Conservation (phyloP, 2,113 vertebrate genomes). For the Chrysemys picta region DNA sequence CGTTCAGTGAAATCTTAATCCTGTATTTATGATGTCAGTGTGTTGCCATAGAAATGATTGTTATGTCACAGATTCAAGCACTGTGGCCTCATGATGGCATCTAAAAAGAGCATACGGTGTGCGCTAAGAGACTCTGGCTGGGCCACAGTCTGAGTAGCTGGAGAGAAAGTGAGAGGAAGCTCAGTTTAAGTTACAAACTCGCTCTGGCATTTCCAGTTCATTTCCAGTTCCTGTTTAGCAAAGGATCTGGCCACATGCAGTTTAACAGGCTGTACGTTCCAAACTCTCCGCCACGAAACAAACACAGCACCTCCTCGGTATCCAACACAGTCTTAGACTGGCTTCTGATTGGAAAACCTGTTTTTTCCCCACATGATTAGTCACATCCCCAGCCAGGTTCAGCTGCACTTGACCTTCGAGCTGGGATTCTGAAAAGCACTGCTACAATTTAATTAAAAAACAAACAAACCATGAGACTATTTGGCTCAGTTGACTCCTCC, state of each 20-base stretch:
- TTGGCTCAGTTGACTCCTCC: background rate
- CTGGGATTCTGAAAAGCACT: background rate
- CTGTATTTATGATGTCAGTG: background rate
- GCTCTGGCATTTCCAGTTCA: conserved; percentile 49
- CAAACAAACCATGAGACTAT: background rate
- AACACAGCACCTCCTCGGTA: background rate
- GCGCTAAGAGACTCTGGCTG: conserved; percentile 12
- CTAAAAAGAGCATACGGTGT: conserved; percentile 55
- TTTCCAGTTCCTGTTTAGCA: conserved; percentile 34
- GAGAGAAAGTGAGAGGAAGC: conserved; percentile 46
- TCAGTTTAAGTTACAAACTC: conserved; percentile 38
- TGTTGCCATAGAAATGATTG: background rate
- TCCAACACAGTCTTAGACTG: accelerated
- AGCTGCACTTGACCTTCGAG: background rate
- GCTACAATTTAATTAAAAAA: background rate
- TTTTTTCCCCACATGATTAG: accelerated
- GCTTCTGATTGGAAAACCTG: background rate
- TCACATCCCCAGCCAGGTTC: background rate
- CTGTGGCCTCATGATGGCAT: conserved; percentile 29
- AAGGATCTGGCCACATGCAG: background rate
- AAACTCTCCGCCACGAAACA: accelerated
- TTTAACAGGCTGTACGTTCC: background rate
- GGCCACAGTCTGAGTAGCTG: background rate
- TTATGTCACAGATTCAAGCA: conserved; percentile 7
- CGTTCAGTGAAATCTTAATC: conserved; percentile 15